Percentiles rank a stretch among this genome's conserved stretches.
Evolutionary conservation across 64 coral and sea anemone genomes (phyloP).

Genomic region (Montipora cactus): DNA sequence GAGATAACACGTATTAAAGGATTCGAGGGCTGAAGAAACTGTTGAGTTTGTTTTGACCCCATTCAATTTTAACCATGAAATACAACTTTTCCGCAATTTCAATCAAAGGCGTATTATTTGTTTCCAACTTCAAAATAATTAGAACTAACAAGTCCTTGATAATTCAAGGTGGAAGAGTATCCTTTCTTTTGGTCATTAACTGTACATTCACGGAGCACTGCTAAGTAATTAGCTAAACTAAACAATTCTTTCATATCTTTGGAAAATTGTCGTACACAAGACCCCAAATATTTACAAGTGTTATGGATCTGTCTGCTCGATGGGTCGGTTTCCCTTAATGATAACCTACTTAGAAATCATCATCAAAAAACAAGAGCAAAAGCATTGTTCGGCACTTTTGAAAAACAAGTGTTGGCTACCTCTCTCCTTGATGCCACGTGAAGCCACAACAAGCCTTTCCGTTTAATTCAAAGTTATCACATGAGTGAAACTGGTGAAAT

Average conservation of each 20-base stretch:
- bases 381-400: not conserved
- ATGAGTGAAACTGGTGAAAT: not conserved
- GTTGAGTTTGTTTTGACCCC: too few species aligned
- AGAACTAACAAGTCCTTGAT: not conserved
- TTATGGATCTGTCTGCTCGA: constrained; percentile 12
- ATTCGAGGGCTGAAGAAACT: not conserved
- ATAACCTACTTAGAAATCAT: not conserved
- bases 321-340: not conserved
- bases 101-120: not conserved
- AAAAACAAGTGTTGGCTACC: not conserved
- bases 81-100: not conserved
- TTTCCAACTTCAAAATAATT: not conserved
- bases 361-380: not conserved
- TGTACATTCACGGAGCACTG: not conserved
- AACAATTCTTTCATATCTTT: constrained; percentile 25
- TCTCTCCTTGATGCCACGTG: not conserved
- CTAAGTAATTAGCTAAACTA: constrained; percentile 15
- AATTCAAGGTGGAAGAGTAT: not conserved
- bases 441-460: not conserved
- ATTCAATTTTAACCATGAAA: not conserved
- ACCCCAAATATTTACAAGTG: constrained; percentile 43
- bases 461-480: not conserved
- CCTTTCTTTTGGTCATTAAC: not conserved
- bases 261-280: not conserved
- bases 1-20: not conserved